A percentile compares a stretch with the other conserved stretches of the same genome.
These are phyloP conservation scores for Phocoena sinus DNA, from an alignment of 2,113 vertebrate genomes.

Conservation along the genomic window DNA sequence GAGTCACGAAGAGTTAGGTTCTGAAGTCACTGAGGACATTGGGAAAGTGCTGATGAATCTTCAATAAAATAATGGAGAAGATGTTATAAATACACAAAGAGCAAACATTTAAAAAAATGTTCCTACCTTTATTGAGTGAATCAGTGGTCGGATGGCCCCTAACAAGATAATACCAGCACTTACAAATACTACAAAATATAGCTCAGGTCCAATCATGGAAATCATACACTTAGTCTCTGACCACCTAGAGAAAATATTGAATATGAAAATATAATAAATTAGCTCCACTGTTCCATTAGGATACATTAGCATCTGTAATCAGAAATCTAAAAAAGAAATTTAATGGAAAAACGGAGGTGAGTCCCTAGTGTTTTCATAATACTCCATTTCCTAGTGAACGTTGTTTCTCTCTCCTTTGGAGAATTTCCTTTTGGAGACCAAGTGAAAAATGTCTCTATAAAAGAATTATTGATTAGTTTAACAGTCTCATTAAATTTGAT, in stretches of 20 bases:
- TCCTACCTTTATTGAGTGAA: background rate
- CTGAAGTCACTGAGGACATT: background rate
- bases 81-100: background rate
- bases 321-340: constrained; percentile 54
- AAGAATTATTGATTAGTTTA: constrained; percentile 74
- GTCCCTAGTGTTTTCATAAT: constrained; percentile 46
- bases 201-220: background rate
- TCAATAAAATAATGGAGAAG: background rate
- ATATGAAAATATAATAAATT: constrained; percentile 56
- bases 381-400: constrained; percentile 55
- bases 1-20: background rate
- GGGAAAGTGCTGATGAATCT: background rate
- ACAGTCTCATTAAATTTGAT: constrained; percentile 73
- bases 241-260: constrained; percentile 52
- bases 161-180: background rate
- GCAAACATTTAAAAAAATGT: background rate
- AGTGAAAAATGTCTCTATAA: constrained; percentile 71
- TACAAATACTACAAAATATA: background rate
- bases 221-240: background rate
- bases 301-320: constrained; percentile 63
- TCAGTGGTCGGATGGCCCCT: background rate
- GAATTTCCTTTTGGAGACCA: constrained; percentile 51
- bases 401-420: constrained; percentile 31
- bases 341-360: constrained; percentile 61
- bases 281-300: constrained; percentile 22